A percentile compares a stretch with the other conserved stretches of the same genome.
Conservation (phyloP, 2,113 vertebrate species). For the Mola mola region DNA sequence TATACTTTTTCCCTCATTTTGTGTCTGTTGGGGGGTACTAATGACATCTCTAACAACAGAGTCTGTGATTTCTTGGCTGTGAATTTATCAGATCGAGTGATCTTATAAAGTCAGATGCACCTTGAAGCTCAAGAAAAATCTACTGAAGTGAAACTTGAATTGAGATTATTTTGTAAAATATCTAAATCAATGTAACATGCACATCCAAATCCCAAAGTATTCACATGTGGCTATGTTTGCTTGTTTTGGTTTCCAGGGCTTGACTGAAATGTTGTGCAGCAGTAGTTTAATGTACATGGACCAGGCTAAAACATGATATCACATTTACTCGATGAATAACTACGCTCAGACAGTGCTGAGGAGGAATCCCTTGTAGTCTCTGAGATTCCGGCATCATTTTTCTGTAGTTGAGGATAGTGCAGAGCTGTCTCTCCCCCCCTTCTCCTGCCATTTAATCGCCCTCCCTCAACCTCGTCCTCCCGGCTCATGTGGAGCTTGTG, state of each 20-base stretch:
- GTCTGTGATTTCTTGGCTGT: too few relatives aligned
- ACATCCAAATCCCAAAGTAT: neutral
- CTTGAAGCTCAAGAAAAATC: too few relatives aligned
- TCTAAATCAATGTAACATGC: neutral
- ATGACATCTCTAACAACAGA: too few relatives aligned
- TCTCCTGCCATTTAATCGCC: slow-evolving; percentile 27
- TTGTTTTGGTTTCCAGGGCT: neutral
- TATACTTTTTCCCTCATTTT: too few relatives aligned
- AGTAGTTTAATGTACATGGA: neutral
- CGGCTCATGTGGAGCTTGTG: slow-evolving; percentile 42
- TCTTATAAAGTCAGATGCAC: too few relatives aligned
- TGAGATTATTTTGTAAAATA: too few relatives aligned
- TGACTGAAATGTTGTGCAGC: neutral
- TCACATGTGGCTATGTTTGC: neutral
- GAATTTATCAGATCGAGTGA: too few relatives aligned
- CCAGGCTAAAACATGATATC: neutral
- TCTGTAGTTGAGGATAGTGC: slow-evolving; percentile 32
- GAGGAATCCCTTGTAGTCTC: slow-evolving; percentile 9
- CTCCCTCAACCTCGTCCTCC: slow-evolving; percentile 16
- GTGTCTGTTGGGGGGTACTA: too few relatives aligned
- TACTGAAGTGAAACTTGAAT: too few relatives aligned
- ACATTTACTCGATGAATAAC: slow-evolving; percentile 1
- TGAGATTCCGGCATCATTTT: slow-evolving; percentile 27
- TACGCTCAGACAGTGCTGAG: neutral
- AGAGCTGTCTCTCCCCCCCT: slow-evolving; percentile 13